A percentile compares a stretch with the other conserved stretches of the same genome.
Evolutionary conservation across 2,888 invertebrate genomes (phyloP).

Genomic region (Mactromeris polynyma): DNA sequence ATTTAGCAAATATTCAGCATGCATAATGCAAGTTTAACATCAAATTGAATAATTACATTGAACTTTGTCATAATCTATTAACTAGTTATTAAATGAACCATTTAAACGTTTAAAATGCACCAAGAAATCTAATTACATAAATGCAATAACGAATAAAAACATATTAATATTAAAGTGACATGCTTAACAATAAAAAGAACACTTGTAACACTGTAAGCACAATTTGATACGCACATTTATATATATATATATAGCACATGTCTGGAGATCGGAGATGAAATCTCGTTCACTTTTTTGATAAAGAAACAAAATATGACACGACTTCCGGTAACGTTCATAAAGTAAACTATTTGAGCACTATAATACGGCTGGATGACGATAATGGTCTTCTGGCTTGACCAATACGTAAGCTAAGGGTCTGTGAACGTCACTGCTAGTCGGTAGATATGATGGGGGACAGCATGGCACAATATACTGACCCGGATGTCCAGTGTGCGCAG

Average conservation of each 20-base stretch:
- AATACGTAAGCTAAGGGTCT: slow-evolving; percentile 86
- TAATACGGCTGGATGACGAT: slow-evolving; percentile 81
- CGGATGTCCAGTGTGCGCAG: slow-evolving; percentile 79
- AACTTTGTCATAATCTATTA: neutral
- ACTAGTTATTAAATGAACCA: neutral
- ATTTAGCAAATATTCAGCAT: too few species aligned
- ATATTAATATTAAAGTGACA: neutral
- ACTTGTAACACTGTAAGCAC: neutral
- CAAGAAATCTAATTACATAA: neutral
- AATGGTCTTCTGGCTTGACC: slow-evolving; percentile 87
- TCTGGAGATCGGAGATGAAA: slow-evolving; percentile 22
- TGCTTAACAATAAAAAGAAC: neutral
- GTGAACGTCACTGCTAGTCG: slow-evolving; percentile 83
- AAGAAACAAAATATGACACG: slow-evolving; percentile 9
- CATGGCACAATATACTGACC: slow-evolving; percentile 85
- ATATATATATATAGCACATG: slow-evolving; percentile 21
- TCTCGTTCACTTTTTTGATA: slow-evolving; percentile 29
- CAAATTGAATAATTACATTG: neutral
- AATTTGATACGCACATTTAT: slow-evolving; percentile 4
- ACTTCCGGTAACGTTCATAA: neutral
- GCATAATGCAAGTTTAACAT: neutral
- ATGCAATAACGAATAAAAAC: neutral
- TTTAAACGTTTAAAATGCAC: neutral
- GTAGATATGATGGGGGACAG: slow-evolving; percentile 83
- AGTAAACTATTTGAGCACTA: slow-evolving; percentile 57